phyloP scores from a whole-genome alignment of 2,113 vertebrate genomes.

The Rhombomys opimus region DNA sequence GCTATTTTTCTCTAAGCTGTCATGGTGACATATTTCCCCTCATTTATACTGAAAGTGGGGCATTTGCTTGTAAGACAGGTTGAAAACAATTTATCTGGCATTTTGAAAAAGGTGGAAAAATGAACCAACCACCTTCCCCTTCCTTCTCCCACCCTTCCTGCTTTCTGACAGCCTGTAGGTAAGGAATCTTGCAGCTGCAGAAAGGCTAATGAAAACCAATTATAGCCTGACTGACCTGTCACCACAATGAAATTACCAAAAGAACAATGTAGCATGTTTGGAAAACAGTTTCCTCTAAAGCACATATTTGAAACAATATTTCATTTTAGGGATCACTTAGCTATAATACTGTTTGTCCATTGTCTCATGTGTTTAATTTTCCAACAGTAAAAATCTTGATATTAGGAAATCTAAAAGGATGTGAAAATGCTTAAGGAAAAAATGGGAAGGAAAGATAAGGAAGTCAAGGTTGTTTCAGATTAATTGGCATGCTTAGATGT shows the following conservation, averaged over 20 bases:
- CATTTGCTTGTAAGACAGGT: conserved; percentile 72
- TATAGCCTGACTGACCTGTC: conserved; percentile 75
- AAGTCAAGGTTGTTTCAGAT: background rate
- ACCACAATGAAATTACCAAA: conserved; percentile 74
- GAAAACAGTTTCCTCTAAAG: conserved; percentile 67
- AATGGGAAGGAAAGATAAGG: background rate
- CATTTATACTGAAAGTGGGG: conserved; percentile 67
- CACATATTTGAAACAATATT: conserved; percentile 16
- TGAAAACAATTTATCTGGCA: conserved; percentile 75
- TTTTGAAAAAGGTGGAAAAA: conserved; percentile 67
- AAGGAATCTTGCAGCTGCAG: conserved; percentile 60
- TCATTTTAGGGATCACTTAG: conserved; percentile 56
- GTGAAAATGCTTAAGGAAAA: background rate
- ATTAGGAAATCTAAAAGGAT: conserved; percentile 11
- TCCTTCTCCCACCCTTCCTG: background rate
- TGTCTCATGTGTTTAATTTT: conserved; percentile 35
- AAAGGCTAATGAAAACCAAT: conserved; percentile 79
- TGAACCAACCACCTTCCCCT: background rate
- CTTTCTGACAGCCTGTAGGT: conserved; percentile 67
- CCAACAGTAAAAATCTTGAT: background rate
- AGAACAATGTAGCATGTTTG: conserved; percentile 69
- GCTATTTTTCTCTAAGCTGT: conserved; percentile 61
- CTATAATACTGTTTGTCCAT: background rate
- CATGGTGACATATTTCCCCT: conserved; percentile 58
- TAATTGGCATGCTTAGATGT: background rate